Evolutionary conservation across 1,140 invertebrate genomes (phyloP), one percentile per base, ranked within the genome.

Genomic region (Drosophila jambulina): DNA sequence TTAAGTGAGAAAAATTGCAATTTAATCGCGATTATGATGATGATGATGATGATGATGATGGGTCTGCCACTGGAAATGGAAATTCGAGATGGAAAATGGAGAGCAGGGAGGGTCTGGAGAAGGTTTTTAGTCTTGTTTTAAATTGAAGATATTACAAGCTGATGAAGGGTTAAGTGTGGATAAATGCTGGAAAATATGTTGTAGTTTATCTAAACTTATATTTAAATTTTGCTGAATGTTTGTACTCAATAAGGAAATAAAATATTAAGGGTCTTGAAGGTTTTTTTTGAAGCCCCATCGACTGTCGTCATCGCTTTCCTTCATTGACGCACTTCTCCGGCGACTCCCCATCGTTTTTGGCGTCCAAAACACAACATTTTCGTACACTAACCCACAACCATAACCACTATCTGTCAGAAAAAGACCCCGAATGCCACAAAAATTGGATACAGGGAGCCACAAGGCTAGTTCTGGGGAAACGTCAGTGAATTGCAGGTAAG

Each of bases 1-100:
- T 78, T 75, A 86, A 81, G 82, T 86, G 82, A 85, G 82, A 86
- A 86, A 68, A 86, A 86, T 86, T 86, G 82, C 82, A 86, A 86
- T 85, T 85, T 85, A 85, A 85, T 86, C 79, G 84, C 64, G 75
- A 82, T 78, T 59, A 60, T 71, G 65, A 76, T 84, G 74, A 80
- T 64, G 54, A 67, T 78, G 64, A 71, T 76, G 63, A 77, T 70
- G 71, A 32, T 32, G n/a, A n/a, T n/a, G n/a, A n/a, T n/a, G n/a
- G 46, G 58, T 49, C 38, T 43, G 48, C 2, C 8, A 4, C 27
- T 43, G 43, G 32, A 43, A 38, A 27, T 65, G 64, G 43, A 17
- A 34, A 34, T 53, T 23, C 8, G 3, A 21, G 19, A 34, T 21
- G 27, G 49, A 51, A 32, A 51, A 32, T 10, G 19, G 29, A 10